phyloP scores from a whole-genome alignment of 1,140 invertebrate species.

The Drosophila ohnishii region DNA sequence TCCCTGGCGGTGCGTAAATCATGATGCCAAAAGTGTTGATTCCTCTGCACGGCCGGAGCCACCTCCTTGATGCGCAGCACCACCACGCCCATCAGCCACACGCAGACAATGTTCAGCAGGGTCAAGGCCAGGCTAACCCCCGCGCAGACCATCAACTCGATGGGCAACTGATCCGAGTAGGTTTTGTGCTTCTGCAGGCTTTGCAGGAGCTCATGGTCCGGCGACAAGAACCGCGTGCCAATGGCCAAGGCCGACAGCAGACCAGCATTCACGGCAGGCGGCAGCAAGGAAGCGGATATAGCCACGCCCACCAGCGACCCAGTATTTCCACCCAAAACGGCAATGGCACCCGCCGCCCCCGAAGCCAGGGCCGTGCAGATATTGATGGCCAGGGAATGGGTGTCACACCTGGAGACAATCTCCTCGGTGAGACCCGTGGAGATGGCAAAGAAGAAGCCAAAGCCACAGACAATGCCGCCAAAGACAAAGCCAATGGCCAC shows the following conservation, averaged over 20 bases:
- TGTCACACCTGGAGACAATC: constrained; percentile 87
- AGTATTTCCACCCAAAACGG: constrained; percentile 87
- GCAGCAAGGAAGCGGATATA: constrained; percentile 90
- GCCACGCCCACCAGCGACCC: constrained; percentile 91
- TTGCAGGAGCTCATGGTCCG: constrained; percentile 64
- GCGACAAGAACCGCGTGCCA: constrained; percentile 79
- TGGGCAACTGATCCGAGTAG: constrained; percentile 84
- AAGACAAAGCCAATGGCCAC: constrained; percentile 87
- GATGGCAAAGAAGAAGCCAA: constrained; percentile 85
- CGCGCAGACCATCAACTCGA: constrained; percentile 86
- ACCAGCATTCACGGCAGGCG: constrained; percentile 90
- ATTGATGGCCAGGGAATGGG: constrained; percentile 87
- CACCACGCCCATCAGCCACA: constrained; percentile 87
- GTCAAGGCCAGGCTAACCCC: constrained; percentile 87
- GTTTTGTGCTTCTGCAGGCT: constrained; percentile 67
- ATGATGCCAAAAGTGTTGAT: constrained; percentile 86
- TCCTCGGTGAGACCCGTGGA: constrained; percentile 87
- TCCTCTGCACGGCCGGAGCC: constrained; percentile 83
- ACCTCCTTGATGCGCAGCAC: constrained; percentile 91
- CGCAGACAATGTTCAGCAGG: constrained; percentile 88
- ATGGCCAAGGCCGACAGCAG: constrained; percentile 87
- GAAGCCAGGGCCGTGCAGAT: constrained; percentile 87
- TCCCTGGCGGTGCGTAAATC: constrained; percentile 86
- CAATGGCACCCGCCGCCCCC: constrained; percentile 89
- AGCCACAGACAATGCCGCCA: constrained; percentile 85